Evolutionary conservation across 2,113 vertebrate genomes (phyloP).

Genomic region (Forbesichthys papilliferus): DNA sequence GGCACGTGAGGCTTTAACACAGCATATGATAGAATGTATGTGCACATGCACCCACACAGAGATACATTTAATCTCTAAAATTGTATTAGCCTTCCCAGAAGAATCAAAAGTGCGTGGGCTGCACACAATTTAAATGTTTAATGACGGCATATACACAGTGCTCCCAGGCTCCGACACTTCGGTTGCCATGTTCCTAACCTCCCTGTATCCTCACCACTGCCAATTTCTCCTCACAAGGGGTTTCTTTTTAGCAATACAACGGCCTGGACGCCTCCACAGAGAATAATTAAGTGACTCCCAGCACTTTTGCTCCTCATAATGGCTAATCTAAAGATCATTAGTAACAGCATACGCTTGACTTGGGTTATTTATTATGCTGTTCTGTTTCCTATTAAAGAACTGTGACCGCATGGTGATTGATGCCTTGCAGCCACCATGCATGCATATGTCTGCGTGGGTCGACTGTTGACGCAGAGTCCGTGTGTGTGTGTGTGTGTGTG

Average conservation of each 20-base stretch:
- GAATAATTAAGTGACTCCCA: conserved; percentile 76
- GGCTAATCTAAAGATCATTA: conserved; percentile 74
- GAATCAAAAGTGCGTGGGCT: no score
- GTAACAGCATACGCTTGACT: conserved; percentile 63
- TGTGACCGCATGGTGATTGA: conserved; percentile 56
- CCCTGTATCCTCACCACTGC: conserved; percentile 36
- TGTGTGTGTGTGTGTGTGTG: conserved; percentile 6
- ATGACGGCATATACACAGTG: conserved; percentile 9
- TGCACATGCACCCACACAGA: no score
- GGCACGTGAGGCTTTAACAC: no score
- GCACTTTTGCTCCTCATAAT: conserved; percentile 70
- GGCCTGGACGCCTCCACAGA: conserved; percentile 27
- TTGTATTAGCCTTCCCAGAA: no score
- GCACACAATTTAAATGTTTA: conserved; percentile 9
- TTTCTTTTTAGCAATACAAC: conserved; percentile 45
- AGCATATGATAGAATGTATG: no score
- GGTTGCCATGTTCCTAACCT: conserved; percentile 26
- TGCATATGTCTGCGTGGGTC: conserved; percentile 30
- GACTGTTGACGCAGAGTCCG: conserved; percentile 11
- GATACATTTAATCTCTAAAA: no score
- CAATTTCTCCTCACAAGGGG: conserved; percentile 18
- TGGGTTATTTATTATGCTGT: conserved; percentile 67
- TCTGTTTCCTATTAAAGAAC: conserved; percentile 69
- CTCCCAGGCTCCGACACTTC: not conserved
- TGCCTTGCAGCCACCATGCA: conserved; percentile 39